Conservation (phyloP, 2,888 invertebrate genomes). For the Drosophila monieri region DNA sequence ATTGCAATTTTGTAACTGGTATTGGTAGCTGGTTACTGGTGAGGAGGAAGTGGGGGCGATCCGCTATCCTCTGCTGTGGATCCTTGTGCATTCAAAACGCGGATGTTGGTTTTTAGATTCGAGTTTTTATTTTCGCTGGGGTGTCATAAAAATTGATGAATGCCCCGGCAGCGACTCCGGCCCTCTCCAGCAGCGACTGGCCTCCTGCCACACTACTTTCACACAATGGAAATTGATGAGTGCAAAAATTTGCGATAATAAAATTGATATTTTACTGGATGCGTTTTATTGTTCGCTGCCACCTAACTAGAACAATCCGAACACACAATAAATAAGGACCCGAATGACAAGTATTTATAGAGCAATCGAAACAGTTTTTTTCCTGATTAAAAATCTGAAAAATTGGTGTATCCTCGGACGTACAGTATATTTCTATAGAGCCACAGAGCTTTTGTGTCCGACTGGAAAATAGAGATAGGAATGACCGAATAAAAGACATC, state of each 20-base stretch:
- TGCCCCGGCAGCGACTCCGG: conserved; percentile 26
- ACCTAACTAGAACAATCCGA: conserved; percentile 23
- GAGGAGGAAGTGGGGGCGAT: not conserved
- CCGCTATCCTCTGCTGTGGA: not conserved
- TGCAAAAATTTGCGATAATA: conserved; percentile 65
- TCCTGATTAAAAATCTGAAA: conserved; percentile 37
- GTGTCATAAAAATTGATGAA: conserved; percentile 75
- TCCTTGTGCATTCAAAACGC: conserved; percentile 50
- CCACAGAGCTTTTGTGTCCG: conserved; percentile 33
- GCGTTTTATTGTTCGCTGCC: conserved; percentile 34
- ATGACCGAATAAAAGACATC: conserved; percentile 29
- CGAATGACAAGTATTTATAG: conserved; percentile 66
- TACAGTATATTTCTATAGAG: conserved; percentile 6
- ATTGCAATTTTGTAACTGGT: conserved; percentile 57
- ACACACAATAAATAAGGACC: conserved; percentile 49
- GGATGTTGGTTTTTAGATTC: conserved; percentile 47
- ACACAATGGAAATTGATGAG: conserved; percentile 62
- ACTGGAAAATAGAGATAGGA: conserved; percentile 20
- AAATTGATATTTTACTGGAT: conserved; percentile 48
- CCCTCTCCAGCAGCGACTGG: not conserved
- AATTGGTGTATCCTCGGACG: conserved; percentile 11
- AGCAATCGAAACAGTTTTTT: conserved; percentile 64
- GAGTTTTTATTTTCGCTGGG: conserved; percentile 57
- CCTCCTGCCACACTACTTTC: not conserved
- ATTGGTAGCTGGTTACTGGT: conserved; percentile 8